phyloP scores from a whole-genome alignment of 2,797 vertebrate species.

The Dallia pectoralis region DNA sequence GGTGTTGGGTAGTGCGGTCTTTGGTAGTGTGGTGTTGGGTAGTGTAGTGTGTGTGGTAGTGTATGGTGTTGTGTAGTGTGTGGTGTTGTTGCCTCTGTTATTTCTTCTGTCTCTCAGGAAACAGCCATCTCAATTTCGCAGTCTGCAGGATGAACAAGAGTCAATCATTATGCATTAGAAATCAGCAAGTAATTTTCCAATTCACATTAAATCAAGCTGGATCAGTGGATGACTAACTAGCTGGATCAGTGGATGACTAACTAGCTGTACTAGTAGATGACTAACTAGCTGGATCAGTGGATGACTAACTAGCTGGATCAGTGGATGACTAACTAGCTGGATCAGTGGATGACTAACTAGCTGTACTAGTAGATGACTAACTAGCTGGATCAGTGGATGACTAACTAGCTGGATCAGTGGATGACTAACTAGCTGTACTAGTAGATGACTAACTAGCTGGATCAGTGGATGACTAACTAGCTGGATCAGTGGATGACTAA shows the following conservation, averaged over 20 bases:
- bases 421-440: no score
- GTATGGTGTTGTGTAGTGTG: no score
- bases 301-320: not conserved
- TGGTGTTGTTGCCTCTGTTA: slow-evolving; percentile 34
- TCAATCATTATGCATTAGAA: slow-evolving; percentile 14
- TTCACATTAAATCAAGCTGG: not conserved
- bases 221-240: not conserved
- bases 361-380: no score
- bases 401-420: not conserved
- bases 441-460: no score
- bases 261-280: no score
- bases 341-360: not conserved
- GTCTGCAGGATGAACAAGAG: slow-evolving; percentile 62
- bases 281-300: not conserved
- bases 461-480: not conserved
- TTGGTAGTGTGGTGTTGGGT: slow-evolving; percentile 12
- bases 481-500: not conserved
- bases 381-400: not conserved
- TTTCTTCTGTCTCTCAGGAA: slow-evolving; percentile 77
- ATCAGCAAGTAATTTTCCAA: not conserved
- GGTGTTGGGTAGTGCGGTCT: slow-evolving; percentile 77
- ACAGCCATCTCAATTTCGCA: slow-evolving; percentile 79
- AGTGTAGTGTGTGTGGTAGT: not conserved
- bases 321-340: not conserved
- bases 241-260: not conserved